A percentile compares a stretch with the other conserved stretches of the same genome.
Evolutionary conservation across 2,888 invertebrate genomes (phyloP).

Genomic region (Podabrus alpinus): DNA sequence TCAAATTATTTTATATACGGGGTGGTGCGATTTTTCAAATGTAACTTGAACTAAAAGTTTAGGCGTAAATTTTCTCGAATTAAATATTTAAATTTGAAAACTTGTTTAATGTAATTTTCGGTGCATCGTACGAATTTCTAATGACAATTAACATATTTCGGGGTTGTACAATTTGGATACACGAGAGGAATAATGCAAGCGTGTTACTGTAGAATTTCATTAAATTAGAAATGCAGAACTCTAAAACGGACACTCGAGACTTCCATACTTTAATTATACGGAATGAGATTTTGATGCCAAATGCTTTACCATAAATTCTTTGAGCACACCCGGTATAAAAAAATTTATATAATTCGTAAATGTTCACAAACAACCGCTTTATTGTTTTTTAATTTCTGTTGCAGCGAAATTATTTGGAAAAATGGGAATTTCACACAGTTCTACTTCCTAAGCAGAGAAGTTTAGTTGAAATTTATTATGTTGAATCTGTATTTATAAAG

Average conservation of each 20-base stretch:
- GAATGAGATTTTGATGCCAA: not conserved
- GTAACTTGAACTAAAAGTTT: not conserved
- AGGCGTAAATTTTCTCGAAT: not conserved
- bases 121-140: not conserved
- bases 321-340: not conserved
- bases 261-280: not conserved
- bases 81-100: not conserved
- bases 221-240: not conserved
- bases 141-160: not conserved
- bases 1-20: not conserved
- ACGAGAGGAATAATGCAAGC: not conserved
- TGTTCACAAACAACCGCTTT: too few species aligned
- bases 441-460: too few species aligned
- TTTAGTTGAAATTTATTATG: too few species aligned
- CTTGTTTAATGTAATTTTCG: not conserved
- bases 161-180: not conserved
- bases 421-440: too few species aligned
- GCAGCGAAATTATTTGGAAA: too few species aligned
- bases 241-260: not conserved
- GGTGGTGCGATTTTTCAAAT: not conserved
- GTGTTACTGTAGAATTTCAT: not conserved
- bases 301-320: not conserved
- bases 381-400: too few species aligned
- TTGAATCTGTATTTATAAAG: too few species aligned
- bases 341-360: too few species aligned